Evolutionary conservation across 2,888 invertebrate species (phyloP).

Genomic region (Cacoxenus indagator): DNA sequence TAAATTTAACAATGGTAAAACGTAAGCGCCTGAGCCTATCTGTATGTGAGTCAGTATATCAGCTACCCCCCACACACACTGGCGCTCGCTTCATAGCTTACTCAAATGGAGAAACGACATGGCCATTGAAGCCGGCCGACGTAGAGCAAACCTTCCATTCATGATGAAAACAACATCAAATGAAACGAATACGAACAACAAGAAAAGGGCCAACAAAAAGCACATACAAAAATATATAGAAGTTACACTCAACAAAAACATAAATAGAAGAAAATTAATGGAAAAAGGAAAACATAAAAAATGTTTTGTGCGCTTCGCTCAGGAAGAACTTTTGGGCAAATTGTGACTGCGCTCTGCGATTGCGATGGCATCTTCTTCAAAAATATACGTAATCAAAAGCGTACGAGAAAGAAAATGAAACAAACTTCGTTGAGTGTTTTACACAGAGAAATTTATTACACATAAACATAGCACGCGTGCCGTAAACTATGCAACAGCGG

Average conservation of each 20-base stretch:
- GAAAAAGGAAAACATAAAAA: background rate
- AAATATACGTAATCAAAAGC: constrained; percentile 13
- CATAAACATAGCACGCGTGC: background rate
- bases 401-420: background rate
- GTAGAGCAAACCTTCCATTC: background rate
- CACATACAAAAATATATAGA: no score
- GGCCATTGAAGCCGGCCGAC: background rate
- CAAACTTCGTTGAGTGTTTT: constrained; percentile 1
- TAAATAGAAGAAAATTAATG: background rate
- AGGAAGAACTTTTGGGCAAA: constrained; percentile 4
- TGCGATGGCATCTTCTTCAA: background rate
- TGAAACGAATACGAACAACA: background rate
- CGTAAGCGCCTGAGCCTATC: no score
- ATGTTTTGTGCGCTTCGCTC: background rate
- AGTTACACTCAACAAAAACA: no score
- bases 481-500: constrained; percentile 1
- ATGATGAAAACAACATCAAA: background rate
- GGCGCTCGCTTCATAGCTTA: background rate
- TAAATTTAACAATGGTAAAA: no score
- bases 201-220: no score
- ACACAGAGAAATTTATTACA: background rate
- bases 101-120: background rate
- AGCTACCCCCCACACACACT: no score
- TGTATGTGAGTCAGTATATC: no score
- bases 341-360: background rate